Percentiles rank a stretch among this genome's conserved stretches.
Evolutionary conservation across 1,140 invertebrate genomes (phyloP).

Genomic region (Platorchestia sp.): DNA sequence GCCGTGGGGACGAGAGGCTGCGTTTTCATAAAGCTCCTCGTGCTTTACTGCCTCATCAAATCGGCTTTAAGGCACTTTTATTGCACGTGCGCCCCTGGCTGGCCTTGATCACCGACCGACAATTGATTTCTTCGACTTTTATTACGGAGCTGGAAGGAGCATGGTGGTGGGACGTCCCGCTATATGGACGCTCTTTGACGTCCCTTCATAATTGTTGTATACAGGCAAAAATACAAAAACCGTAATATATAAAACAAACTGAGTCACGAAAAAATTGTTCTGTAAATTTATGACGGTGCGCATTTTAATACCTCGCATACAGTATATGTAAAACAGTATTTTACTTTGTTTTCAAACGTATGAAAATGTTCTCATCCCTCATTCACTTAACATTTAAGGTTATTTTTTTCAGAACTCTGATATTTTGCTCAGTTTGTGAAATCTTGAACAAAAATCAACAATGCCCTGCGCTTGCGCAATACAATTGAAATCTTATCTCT

Average conservation of each 20-base stretch:
- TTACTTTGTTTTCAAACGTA: background rate
- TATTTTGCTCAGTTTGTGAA: background rate
- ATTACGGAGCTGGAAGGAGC: background rate
- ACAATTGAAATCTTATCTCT: background rate
- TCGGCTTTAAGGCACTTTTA: constrained; percentile 53
- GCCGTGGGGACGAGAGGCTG: background rate
- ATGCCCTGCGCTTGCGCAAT: background rate
- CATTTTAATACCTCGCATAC: background rate
- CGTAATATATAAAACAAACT: background rate
- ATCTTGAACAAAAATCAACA: background rate
- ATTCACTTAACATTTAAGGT: background rate
- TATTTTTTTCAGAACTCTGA: background rate
- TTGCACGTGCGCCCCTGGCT: background rate
- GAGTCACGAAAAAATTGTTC: background rate
- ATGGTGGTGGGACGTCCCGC: background rate
- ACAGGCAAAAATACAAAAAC: background rate
- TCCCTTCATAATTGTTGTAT: background rate
- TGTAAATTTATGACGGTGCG: background rate
- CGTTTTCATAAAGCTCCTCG: constrained; percentile 25
- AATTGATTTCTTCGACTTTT: constrained; percentile 39
- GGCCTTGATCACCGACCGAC: constrained; percentile 30
- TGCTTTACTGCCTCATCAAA: constrained; percentile 48
- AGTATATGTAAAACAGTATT: background rate
- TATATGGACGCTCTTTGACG: background rate
- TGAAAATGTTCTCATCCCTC: background rate